Conservation (phyloP, 35 echinoderm and acorn worm genomes). For the Heliocidaris erythrogramma region DNA sequence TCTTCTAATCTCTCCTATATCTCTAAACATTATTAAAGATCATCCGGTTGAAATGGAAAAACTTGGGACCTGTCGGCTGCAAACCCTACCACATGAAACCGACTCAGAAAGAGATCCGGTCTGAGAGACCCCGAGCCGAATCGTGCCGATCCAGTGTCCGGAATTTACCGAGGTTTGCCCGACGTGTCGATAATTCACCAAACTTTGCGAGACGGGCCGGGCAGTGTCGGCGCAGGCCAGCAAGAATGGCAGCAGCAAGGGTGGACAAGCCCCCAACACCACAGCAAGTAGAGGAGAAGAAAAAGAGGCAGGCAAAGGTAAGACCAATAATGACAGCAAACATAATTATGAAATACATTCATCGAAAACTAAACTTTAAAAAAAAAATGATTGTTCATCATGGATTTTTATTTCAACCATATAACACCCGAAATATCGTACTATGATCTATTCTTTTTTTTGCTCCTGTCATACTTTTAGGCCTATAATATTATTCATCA, state of each 20-base stretch:
- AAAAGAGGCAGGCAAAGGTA: neutral
- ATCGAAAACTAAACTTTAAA: too few species aligned
- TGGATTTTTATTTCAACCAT: too few species aligned
- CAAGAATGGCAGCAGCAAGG: neutral
- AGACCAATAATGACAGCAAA: too few species aligned
- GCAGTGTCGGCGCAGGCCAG: neutral
- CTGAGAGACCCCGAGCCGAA: neutral
- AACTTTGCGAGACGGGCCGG: neutral
- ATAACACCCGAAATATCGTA: too few species aligned
- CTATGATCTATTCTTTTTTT: too few species aligned
- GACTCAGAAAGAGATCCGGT: neutral
- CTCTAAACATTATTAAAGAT: neutral
- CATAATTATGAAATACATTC: too few species aligned
- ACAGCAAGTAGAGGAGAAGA: neutral
- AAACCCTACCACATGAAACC: neutral
- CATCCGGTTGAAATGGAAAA: neutral
- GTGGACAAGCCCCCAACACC: neutral
- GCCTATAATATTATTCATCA: too few species aligned
- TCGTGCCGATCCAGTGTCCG: neutral
- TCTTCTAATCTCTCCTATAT: neutral
- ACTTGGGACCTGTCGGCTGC: neutral
- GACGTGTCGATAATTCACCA: neutral
- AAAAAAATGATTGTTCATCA: too few species aligned
- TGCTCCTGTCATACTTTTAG: too few species aligned
- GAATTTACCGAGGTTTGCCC: neutral